A percentile compares a stretch with the other conserved stretches of the same genome.
Evolutionary conservation across 2,888 invertebrate genomes (phyloP).

Genomic region (Caenorhabditis japonica): DNA sequence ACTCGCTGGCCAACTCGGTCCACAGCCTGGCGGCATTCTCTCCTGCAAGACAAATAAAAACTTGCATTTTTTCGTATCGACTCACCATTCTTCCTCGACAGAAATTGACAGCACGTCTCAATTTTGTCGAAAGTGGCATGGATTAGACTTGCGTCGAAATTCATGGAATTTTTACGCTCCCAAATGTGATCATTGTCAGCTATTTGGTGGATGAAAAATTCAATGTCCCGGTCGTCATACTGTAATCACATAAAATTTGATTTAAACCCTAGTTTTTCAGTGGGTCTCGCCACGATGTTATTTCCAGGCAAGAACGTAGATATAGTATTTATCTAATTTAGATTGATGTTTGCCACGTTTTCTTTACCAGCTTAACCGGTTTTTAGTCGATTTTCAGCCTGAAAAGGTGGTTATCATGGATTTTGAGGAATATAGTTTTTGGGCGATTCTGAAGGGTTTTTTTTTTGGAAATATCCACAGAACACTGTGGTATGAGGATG

Average conservation of each 20-base stretch:
- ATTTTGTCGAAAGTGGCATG: conserved; percentile 40
- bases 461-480: too few species aligned
- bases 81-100: conserved; percentile 37
- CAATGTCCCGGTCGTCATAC: conserved; percentile 42
- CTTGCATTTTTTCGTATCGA: neutral
- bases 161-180: conserved; percentile 25
- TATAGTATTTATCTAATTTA: too few species aligned
- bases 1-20: conserved; percentile 37
- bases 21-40: conserved; percentile 36
- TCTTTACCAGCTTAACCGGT: too few species aligned
- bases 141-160: conserved; percentile 18
- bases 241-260: conserved; percentile 4
- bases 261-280: too few species aligned
- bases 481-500: too few species aligned
- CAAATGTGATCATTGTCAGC: conserved; percentile 31
- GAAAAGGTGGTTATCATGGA: too few species aligned
- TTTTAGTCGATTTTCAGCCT: too few species aligned
- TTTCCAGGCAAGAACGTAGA: too few species aligned
- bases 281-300: too few species aligned
- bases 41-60: conserved; percentile 8
- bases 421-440: too few species aligned
- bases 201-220: conserved; percentile 44
- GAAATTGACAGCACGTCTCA: conserved; percentile 39
- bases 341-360: too few species aligned
- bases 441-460: neutral